Percentiles rank a stretch among this genome's conserved stretches.
phyloP scores from a whole-genome alignment of 1,140 invertebrate genomes.

The Listronotus bonariensis region DNA sequence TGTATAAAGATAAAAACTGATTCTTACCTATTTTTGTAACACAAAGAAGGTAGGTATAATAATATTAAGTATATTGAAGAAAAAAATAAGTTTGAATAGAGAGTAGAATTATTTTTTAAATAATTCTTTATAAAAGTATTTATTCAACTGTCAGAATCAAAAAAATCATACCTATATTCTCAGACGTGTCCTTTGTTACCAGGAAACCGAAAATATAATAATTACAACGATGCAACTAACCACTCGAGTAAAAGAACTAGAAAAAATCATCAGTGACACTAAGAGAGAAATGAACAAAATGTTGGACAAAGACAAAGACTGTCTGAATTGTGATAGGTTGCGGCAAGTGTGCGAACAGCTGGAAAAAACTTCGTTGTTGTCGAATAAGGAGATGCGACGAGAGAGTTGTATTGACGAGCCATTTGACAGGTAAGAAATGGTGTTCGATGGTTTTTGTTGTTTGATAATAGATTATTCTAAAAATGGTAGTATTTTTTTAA shows the following conservation, averaged over 20 bases:
- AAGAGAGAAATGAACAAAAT: conserved; percentile 37
- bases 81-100: no score
- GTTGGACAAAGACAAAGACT: conserved; percentile 38
- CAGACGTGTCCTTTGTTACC: conserved; percentile 9
- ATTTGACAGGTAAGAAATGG: conserved; percentile 7
- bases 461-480: neutral
- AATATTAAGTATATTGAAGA: neutral
- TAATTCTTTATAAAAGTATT: no score
- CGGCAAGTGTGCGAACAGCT: conserved; percentile 34
- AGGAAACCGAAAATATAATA: conserved; percentile 24
- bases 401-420: conserved; percentile 6
- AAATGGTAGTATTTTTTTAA: no score
- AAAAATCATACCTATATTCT: neutral
- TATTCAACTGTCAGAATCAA: no score
- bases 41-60: no score
- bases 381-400: neutral
- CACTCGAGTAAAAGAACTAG: conserved; percentile 38
- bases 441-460: neutral
- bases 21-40: no score
- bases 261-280: conserved; percentile 39
- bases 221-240: conserved; percentile 30
- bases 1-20: no score
- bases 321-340: conserved; percentile 39
- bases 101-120: no score
- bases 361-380: conserved; percentile 29